phyloP scores from a whole-genome alignment of 2,797 vertebrate species.

The Brachymystax lenok region DNA sequence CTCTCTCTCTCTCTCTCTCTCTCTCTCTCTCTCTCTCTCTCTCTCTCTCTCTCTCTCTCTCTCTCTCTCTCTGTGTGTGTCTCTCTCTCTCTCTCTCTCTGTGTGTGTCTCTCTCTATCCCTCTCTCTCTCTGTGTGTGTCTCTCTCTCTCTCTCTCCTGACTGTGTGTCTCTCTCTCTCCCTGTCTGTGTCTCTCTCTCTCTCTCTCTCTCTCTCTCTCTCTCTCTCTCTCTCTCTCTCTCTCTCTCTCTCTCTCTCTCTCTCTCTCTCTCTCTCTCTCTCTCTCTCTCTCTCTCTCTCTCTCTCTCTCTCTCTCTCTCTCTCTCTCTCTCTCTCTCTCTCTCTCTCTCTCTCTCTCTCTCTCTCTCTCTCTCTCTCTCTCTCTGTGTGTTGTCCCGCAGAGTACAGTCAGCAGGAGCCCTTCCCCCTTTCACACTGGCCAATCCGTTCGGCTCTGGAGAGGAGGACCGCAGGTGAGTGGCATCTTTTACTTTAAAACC shows the following conservation, averaged over 20 bases:
- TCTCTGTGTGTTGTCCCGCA: not conserved
- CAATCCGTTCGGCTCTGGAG: slow-evolving; percentile 72
- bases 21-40: not conserved
- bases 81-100: not conserved
- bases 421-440: slow-evolving; percentile 25
- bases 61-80: too few relatives aligned
- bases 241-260: too few relatives aligned
- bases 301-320: too few relatives aligned
- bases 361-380: not conserved
- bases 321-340: not conserved
- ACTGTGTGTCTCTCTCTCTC: too few relatives aligned
- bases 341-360: too few relatives aligned
- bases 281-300: too few relatives aligned
- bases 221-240: too few relatives aligned
- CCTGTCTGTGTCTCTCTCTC: too few relatives aligned
- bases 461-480: slow-evolving; percentile 68
- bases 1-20: not conserved
- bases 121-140: not conserved
- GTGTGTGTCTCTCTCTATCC: too few relatives aligned
- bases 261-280: too few relatives aligned
- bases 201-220: too few relatives aligned
- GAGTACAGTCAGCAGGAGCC: not conserved
- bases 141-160: not conserved
- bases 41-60: not conserved
- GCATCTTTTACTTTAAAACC: not conserved